Base-by-base conservation (phyloP, 2,113 vertebrate species). In the Ictalurus punctatus region DNA sequence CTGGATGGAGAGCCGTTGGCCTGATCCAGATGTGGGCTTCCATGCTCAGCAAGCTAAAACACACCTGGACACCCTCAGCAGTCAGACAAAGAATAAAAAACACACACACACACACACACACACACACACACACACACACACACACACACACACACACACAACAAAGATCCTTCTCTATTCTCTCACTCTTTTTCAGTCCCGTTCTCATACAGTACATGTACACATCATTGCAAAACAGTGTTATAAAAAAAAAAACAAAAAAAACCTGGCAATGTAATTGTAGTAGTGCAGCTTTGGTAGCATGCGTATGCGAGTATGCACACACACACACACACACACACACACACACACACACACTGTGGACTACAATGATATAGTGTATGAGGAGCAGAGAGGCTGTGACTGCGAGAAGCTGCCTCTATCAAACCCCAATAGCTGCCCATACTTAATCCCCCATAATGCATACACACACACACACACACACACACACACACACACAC, bases 21-120 rank as follows among this genome's bases (percentile, higher is more conserved):
- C 87, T 86, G 83, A 91, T 91, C 90, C 92, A 93, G 91, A 93
- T 92, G 92, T 92, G 90, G 86, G 89, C 54, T 58, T 84, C 74
- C 48, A 63, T 44, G 88, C 86, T 84, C 90, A 61, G 86, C 37
- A 89, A 88, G 83, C 90, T 21, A 56, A 89, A 86, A 87, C 91
- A 91, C 92, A 93, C 90, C 92, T 93, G 91, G 90, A 91, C 83
- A 87, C 90, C 78, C 56, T 84, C 65, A 40, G 44, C 87, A 83
- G 61, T 56, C 80, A 89, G 89, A 90, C 87, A 88, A 89, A 80
- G 61, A 40, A 79, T 76, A 74, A 52, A 63, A 80, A 37, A n/a
- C 54, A 71, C 13, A 58, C 9, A n/a, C 37, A 37, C 37, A 37
- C 37, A 37, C 37, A 37, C 37, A 37, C 37, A 37, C 37, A 37